Evolutionary conservation across 2,113 vertebrate species (phyloP), one percentile per base, ranked within the genome.

Genomic region (Dasypus novemcinctus): DNA sequence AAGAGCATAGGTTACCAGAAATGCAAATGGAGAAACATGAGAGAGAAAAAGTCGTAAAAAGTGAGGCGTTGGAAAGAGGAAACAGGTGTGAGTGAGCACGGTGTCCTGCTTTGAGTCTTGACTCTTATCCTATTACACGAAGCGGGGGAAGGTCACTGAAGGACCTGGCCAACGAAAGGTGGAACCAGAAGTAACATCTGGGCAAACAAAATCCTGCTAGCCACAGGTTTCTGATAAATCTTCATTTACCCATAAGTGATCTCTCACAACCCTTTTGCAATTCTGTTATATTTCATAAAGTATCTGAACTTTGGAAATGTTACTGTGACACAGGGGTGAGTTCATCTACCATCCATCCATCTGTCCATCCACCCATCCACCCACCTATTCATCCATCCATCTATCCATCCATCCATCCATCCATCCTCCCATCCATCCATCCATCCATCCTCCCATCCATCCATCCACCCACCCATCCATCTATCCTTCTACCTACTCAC

Each of bases 61-160:
- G n/a, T 0, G 3, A 36, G 15, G 41, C 0, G 1, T 0, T 12
- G 31, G 91, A 17, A 23, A 21, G 33, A 68, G 36, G 75, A 41
- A 59, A 76, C 38, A 23, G 17, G 57, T 21, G 4, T 1, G 20
- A 13, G 8, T 1, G 3, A 61, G 43, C 38, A 29, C 36, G 17
- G 41, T 43, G 27, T 7, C 61, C 27, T 20, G 75, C 79, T 54
- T 15, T 27, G 4, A 29, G 7, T 33, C 21, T 71, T 80, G 20
- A 25, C 14, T 75, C 36, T 1, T 1, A 2, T 88, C 66, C 23
- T 10, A 0, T 6, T 2, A 25, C 20, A 0, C 0, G 9, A 8
- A 29, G 2, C 4, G 1, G 12, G 36, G 4, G 0, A 20, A 7
- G 46, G 64, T 4, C 7, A 3, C 52, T 36, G 13, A 10, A 10